These are phyloP conservation scores for Orbicella faveolata DNA, from an alignment of 64 coral and sea anemone species.

Conservation along the genomic window DNA sequence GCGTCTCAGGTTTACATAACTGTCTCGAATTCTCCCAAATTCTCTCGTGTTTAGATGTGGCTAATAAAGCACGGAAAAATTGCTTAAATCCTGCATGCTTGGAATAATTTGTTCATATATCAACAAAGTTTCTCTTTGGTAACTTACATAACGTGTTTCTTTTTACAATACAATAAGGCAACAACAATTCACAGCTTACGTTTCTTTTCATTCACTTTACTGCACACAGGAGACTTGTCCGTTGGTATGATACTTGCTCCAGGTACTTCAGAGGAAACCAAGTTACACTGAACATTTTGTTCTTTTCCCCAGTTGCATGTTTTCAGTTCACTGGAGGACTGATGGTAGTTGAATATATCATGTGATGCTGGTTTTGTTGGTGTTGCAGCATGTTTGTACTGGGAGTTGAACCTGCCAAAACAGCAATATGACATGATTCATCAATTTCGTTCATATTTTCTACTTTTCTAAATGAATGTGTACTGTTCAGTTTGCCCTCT, in stretches of 20 bases:
- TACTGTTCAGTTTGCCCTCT: too few species aligned
- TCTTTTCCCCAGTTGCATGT: neutral
- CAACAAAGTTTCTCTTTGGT: too few species aligned
- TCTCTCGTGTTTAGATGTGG: too few species aligned
- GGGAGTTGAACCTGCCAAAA: slow-evolving; percentile 10
- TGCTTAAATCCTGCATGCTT: too few species aligned
- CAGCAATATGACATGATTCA: neutral
- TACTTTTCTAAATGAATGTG: too few species aligned
- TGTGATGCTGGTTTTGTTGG: slow-evolving; percentile 16
- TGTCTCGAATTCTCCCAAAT: too few species aligned
- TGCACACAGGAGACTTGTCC: neutral
- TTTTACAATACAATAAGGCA: neutral
- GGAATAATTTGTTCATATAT: too few species aligned
- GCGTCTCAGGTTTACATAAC: too few species aligned
- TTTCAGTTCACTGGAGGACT: neutral
- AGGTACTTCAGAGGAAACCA: neutral
- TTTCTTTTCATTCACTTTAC: neutral
- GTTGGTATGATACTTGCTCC: neutral
- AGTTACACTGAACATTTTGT: neutral
- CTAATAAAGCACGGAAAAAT: too few species aligned
- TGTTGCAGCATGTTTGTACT: slow-evolving; percentile 2
- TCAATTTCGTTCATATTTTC: neutral
- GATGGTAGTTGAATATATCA: neutral
- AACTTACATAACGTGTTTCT: too few species aligned
- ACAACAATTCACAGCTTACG: neutral